A percentile compares a stretch with the other conserved stretches of the same genome.
Evolutionary conservation across 2,888 invertebrate species (phyloP).

Genomic region (Melangyna quadrimaculata): DNA sequence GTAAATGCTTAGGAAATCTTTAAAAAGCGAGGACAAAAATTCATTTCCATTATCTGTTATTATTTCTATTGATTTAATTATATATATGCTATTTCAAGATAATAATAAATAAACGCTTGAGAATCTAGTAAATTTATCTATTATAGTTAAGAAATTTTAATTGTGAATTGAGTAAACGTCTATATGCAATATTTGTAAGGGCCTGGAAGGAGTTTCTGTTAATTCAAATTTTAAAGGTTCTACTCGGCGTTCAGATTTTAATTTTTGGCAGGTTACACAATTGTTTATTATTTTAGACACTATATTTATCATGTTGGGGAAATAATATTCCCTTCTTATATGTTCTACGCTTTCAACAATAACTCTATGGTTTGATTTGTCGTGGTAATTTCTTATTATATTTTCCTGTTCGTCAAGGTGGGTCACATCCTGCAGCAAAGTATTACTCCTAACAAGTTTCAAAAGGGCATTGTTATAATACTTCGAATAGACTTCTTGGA

Average conservation of each 20-base stretch:
- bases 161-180: constrained; percentile 36
- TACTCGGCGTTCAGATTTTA: constrained; percentile 63
- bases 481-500: constrained; percentile 41
- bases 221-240: constrained; percentile 32
- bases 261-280: constrained; percentile 45
- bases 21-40: constrained; percentile 58
- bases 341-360: constrained; percentile 33
- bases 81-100: constrained; percentile 50
- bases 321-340: constrained; percentile 41
- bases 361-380: constrained; percentile 40
- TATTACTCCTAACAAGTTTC: constrained; percentile 36
- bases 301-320: constrained; percentile 54
- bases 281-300: constrained; percentile 36
- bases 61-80: constrained; percentile 53
- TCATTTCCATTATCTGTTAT: constrained; percentile 67
- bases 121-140: constrained; percentile 71
- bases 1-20: constrained; percentile 47
- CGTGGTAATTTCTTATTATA: constrained; percentile 28
- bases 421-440: constrained; percentile 11
- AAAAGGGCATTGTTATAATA: constrained; percentile 30
- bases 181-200: constrained; percentile 41
- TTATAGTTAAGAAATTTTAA: constrained; percentile 36
- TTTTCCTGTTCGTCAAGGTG: constrained; percentile 36
- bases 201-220: constrained; percentile 55
- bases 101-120: constrained; percentile 53